These are phyloP conservation scores for Brachyhypopomus gauderio DNA, from an alignment of 2,113 vertebrate genomes.

Conservation along the genomic window DNA sequence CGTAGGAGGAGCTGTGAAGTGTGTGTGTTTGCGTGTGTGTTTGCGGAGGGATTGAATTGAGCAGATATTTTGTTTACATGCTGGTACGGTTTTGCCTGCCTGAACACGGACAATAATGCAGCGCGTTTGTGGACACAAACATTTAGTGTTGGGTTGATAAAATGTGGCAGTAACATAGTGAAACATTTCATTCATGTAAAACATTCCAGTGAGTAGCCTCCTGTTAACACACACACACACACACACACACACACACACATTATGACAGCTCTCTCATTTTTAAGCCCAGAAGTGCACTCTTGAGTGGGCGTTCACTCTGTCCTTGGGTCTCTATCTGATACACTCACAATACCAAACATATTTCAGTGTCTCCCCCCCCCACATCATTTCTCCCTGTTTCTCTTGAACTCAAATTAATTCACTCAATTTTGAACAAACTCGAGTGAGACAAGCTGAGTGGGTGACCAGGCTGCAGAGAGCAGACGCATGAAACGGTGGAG, in stretches of 20 bases:
- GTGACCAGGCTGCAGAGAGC: no score
- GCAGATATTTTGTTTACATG: neutral
- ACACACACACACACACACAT: neutral
- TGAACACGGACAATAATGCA: neutral
- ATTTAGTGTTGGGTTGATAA: neutral
- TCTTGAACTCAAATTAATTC: no score
- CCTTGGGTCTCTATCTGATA: no score
- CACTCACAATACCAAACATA: no score
- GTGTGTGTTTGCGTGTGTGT: neutral
- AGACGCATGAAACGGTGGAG: neutral
- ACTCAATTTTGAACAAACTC: no score
- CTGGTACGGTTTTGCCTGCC: neutral
- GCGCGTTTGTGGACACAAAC: neutral
- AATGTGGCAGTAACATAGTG: no score
- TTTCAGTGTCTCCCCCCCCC: neutral
- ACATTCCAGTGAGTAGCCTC: no score
- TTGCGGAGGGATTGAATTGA: slow-evolving; percentile 1
- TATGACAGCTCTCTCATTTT: neutral
- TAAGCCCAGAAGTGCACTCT: no score
- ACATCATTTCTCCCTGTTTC: neutral
- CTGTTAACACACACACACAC: no score
- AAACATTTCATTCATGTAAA: no score
- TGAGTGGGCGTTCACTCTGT: no score
- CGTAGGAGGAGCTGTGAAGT: slow-evolving; percentile 31
- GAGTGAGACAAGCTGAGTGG: no score